phyloP scores from a whole-genome alignment of 2,888 invertebrate species.

The Caenorhabditis sinica region DNA sequence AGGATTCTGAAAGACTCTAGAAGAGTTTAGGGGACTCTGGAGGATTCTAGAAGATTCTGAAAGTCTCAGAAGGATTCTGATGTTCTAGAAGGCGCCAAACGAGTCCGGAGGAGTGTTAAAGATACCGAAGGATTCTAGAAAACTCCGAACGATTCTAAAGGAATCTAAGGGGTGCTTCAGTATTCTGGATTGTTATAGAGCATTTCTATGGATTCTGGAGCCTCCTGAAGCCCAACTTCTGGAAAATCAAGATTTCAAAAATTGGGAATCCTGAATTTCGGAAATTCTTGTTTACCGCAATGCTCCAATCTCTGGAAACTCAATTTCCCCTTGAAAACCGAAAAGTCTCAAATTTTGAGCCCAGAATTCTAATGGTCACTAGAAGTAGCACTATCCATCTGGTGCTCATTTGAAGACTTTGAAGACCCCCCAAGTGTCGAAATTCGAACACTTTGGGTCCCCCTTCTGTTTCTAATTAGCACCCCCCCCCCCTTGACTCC shows the following conservation, averaged over 20 bases:
- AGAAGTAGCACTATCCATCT: too few relatives aligned
- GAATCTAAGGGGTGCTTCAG: too few relatives aligned
- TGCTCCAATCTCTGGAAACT: background rate
- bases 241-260: background rate
- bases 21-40: background rate
- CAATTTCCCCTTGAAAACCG: background rate
- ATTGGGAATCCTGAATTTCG: background rate
- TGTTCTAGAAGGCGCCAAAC: background rate
- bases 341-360: background rate
- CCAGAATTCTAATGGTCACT: too few relatives aligned
- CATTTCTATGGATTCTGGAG: background rate
- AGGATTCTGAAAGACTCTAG: background rate
- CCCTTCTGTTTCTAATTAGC: slow-evolving; percentile 32
- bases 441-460: background rate
- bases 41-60: background rate
- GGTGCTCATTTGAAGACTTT: too few relatives aligned
- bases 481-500: slow-evolving; percentile 3
- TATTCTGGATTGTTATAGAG: too few relatives aligned
- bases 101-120: too few relatives aligned
- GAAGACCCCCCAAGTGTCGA: background rate
- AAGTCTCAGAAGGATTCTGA: background rate
- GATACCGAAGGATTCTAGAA: background rate
- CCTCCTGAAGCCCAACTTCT: background rate
- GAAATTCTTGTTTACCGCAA: background rate
- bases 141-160: too few relatives aligned